phyloP scores from a whole-genome alignment of 2,113 vertebrate genomes.

The Psilopogon haemacephalus region DNA sequence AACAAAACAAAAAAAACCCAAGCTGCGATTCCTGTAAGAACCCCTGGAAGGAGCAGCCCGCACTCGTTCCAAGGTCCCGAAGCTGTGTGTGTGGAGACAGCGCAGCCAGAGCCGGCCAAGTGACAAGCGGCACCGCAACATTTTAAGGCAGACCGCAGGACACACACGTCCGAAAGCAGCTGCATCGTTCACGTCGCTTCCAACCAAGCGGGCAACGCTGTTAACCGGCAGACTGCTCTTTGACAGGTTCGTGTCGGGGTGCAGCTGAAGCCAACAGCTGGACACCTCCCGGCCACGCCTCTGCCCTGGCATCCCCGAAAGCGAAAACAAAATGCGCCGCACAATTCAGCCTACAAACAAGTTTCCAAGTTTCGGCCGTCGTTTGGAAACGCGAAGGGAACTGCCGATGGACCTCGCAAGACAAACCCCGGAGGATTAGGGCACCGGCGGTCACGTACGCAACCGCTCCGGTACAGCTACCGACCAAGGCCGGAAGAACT shows the following conservation, averaged over 20 bases:
- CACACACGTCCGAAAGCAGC: background rate
- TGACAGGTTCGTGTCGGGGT: fast-evolving
- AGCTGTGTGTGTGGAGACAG: fast-evolving
- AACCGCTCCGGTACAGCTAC: fast-evolving
- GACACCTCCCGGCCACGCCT: background rate
- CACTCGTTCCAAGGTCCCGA: fast-evolving
- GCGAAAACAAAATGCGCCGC: background rate
- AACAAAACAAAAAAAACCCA: background rate
- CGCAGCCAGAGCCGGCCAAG: fast-evolving
- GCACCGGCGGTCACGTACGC: background rate
- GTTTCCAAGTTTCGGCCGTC: fast-evolving
- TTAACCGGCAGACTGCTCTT: fast-evolving
- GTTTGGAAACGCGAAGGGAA: fast-evolving
- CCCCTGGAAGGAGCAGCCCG: background rate
- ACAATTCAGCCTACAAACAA: too few species aligned
- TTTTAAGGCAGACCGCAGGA: background rate
- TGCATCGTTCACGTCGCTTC: background rate
- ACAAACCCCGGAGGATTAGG: too few species aligned
- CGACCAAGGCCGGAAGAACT: background rate
- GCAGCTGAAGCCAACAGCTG: fast-evolving
- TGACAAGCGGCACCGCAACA: background rate
- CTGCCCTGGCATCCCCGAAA: fast-evolving
- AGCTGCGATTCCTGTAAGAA: background rate
- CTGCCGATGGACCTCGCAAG: fast-evolving
- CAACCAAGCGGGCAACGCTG: fast-evolving